Conservation (phyloP, 1,140 invertebrate species). For the Agrilus planipennis region DNA sequence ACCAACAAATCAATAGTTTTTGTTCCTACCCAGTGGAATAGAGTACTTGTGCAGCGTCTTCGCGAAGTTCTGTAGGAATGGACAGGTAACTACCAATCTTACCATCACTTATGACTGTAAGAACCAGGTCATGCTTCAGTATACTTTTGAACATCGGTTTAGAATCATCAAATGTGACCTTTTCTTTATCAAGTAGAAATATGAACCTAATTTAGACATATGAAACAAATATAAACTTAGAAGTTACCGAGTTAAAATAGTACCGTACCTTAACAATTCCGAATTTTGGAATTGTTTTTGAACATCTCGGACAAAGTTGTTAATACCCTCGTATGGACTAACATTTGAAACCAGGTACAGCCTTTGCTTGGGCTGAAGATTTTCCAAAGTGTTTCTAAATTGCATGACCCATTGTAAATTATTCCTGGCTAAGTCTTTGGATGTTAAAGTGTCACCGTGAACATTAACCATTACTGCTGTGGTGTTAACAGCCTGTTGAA, state of each 20-base stretch:
- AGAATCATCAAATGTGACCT: slow-evolving; percentile 11
- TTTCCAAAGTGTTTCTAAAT: too few species aligned
- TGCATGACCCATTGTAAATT: slow-evolving; percentile 23
- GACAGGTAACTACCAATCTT: slow-evolving; percentile 18
- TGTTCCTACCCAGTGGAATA: background rate
- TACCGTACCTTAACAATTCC: slow-evolving; percentile 11
- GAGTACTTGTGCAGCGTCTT: slow-evolving; percentile 11
- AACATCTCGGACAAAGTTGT: slow-evolving; percentile 20
- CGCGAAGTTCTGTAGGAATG: slow-evolving; percentile 19
- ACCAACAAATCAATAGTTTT: background rate
- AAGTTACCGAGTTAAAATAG: too few species aligned
- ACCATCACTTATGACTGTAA: slow-evolving; percentile 22
- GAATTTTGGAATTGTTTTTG: slow-evolving; percentile 3
- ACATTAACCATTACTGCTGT: slow-evolving; percentile 15
- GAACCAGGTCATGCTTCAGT: slow-evolving; percentile 17
- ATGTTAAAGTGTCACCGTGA: slow-evolving; percentile 24
- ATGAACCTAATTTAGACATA: slow-evolving; percentile 22
- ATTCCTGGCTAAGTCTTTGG: slow-evolving; percentile 22
- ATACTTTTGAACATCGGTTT: slow-evolving; percentile 13
- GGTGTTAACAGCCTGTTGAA: background rate
- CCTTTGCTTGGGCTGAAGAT: slow-evolving; percentile 8
- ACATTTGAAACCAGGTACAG: slow-evolving; percentile 20
- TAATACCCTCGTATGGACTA: slow-evolving; percentile 25
- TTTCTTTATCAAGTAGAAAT: slow-evolving; percentile 25
- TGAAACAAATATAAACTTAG: too few species aligned